A percentile compares a stretch with the other conserved stretches of the same genome.
These are phyloP conservation scores for Camelus dromedarius DNA, from an alignment of 2,113 vertebrate genomes.

Conservation along the genomic window DNA sequence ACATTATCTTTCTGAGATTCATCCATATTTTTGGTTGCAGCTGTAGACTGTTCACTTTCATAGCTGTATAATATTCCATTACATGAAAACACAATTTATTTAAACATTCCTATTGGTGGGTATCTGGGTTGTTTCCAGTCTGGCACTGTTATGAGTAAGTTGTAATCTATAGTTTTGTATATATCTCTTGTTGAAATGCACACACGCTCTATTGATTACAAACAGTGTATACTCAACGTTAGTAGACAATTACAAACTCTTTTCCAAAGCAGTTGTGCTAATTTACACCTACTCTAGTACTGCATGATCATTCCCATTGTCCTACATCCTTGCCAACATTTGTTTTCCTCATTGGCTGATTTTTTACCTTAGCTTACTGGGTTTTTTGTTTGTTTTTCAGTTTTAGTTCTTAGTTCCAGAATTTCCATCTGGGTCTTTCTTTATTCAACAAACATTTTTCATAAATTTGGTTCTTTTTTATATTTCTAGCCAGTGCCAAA, in stretches of 20 bases:
- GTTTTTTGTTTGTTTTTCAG: background rate
- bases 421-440: background rate
- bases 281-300: background rate
- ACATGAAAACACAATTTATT: background rate
- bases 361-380: background rate
- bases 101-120: background rate
- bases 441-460: background rate
- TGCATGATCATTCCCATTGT: background rate
- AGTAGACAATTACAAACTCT: background rate
- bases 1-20: background rate
- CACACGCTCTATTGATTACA: background rate
- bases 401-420: background rate
- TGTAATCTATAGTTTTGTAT: background rate
- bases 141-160: background rate
- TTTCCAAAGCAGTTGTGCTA: background rate
- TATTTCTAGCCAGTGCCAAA: background rate
- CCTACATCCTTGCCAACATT: background rate
- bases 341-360: background rate
- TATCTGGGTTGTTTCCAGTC: background rate
- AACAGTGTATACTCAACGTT: background rate
- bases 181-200: background rate
- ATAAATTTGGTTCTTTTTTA: background rate
- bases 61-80: background rate
- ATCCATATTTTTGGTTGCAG: background rate
- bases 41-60: background rate